phyloP scores from a whole-genome alignment of 1,140 invertebrate species.

The Drosophila subpulchrella region DNA sequence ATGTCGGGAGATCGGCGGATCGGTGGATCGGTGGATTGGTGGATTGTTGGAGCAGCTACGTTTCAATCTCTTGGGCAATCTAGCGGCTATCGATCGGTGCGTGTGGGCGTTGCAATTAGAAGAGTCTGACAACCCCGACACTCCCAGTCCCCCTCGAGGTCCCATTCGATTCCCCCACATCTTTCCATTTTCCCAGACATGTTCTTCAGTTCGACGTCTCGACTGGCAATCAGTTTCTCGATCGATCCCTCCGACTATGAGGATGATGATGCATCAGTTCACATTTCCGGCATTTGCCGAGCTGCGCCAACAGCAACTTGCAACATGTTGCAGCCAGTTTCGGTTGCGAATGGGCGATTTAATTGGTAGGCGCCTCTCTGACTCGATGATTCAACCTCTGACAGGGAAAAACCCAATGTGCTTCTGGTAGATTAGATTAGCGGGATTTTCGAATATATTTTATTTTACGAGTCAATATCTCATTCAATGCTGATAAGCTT shows the following conservation, averaged over 20 bases:
- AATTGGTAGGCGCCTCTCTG: conserved; percentile 54
- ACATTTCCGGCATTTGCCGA: conserved; percentile 68
- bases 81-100: conserved; percentile 45
- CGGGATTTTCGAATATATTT: neutral
- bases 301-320: conserved; percentile 20
- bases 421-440: neutral
- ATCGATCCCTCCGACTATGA: conserved; percentile 45
- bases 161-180: neutral
- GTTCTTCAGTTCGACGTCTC: conserved; percentile 69
- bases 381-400: conserved; percentile 9
- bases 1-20: conserved; percentile 44
- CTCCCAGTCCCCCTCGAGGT: conserved; percentile 2
- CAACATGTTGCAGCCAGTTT: conserved; percentile 63
- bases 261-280: conserved; percentile 47
- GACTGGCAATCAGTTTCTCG: conserved; percentile 64
- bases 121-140: conserved; percentile 43
- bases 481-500: too few relatives aligned
- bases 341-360: conserved; percentile 28
- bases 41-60: conserved; percentile 15
- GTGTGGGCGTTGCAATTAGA: conserved; percentile 82
- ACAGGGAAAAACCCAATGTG: neutral
- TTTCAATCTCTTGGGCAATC: conserved; percentile 71
- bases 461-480: too few relatives aligned
- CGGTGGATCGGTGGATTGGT: conserved; percentile 51
- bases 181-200: conserved; percentile 39